Base-by-base conservation (phyloP, 2,888 invertebrate species). In the Cyclophora punctaria region DNA sequence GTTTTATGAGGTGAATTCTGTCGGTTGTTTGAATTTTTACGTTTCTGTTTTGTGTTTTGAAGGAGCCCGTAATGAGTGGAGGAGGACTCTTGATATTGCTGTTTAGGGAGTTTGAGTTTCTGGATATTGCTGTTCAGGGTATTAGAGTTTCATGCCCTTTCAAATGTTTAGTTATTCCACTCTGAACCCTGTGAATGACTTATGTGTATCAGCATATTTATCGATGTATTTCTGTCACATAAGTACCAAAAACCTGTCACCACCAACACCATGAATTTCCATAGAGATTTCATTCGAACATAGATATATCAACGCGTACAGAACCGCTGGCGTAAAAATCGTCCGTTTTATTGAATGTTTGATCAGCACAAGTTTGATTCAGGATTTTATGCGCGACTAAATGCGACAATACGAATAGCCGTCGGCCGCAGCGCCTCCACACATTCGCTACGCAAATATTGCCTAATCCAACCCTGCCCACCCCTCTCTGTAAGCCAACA, bases 401-500 rank as follows among this genome's bases (percentile, higher is more conserved):
- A 50, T 41, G 48, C 34, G 53, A 47, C 48, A 50, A 46, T 35
- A 50, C 48, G 48, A 49, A 53, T 52, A 52, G 44, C 49, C 44
- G 44, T 44, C 44, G 44, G 48, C 33, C 47, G 53, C 44, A 44
- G 37, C 37, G 37, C 60, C 59, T 60, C 55, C 64, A 50, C 60
- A 65, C 61, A 66, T 66, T 64, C 63, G 49, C 50, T 60, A 64
- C 64, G 68, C 77, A 76, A 78, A 78, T 73, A 75, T 67, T 55
- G 55, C 69, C 83, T 82, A 81, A 83, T 77, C 77, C 79, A 52
- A 56, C 72, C 57, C 66, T 56, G 62, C 51, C 70, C 62, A 67
- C 80, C 80, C 77, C 74, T 71, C 71, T 72, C 70, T 78, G 78
- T 80, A 79, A 82, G 81, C 80, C 79, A 78, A 80, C 83, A 83